Conservation (phyloP, 2,888 invertebrate genomes). For the Leucania comma region DNA sequence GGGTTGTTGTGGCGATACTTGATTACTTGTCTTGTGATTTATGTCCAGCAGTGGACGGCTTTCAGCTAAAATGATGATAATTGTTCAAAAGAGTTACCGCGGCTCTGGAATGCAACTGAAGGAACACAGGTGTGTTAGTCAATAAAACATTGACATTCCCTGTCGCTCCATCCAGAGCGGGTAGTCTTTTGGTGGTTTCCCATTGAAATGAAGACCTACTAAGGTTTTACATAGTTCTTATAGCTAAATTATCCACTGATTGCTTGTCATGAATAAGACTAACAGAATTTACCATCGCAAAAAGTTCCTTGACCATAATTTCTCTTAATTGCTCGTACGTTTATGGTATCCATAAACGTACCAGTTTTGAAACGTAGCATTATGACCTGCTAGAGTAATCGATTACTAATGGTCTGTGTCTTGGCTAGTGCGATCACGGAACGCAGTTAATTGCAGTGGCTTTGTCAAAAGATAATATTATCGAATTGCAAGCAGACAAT, state of each 20-base stretch:
- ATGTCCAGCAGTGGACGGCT: too few species aligned
- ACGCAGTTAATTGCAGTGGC: slow-evolving; percentile 3
- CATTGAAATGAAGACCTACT: background rate
- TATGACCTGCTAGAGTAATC: background rate
- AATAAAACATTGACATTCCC: too few species aligned
- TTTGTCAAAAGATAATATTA: slow-evolving; percentile 27
- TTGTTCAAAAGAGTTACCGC: too few species aligned
- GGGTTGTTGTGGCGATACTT: too few species aligned
- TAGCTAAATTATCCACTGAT: background rate
- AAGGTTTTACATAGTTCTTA: background rate
- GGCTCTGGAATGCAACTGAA: too few species aligned
- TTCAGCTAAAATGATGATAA: too few species aligned
- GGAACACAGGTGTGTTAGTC: too few species aligned
- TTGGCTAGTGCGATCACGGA: background rate
- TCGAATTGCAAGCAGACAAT: slow-evolving; percentile 3
- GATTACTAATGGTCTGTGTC: background rate
- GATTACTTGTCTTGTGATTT: too few species aligned
- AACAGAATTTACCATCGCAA: background rate
- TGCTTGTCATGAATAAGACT: background rate
- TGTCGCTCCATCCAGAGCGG: too few species aligned
- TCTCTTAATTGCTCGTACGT: too few species aligned
- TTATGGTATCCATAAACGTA: background rate
- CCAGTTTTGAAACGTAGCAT: background rate
- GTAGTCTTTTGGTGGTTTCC: background rate
- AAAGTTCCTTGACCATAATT: background rate